Percentiles rank a stretch among this genome's conserved stretches.
Conservation (phyloP, 2,888 invertebrate species). For the Drosophila prostipennis region DNA sequence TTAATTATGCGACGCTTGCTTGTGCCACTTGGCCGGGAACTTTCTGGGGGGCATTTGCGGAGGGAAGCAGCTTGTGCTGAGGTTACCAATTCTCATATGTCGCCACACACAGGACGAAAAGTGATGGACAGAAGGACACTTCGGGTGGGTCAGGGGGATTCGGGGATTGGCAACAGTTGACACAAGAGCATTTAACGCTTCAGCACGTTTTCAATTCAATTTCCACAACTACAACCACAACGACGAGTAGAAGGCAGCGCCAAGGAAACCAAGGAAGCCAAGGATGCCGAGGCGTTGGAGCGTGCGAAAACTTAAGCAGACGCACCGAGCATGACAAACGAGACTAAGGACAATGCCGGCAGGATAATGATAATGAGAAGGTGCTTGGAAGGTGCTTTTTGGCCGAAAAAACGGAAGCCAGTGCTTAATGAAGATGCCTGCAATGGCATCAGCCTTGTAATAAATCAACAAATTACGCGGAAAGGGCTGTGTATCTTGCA, state of each 20-base stretch:
- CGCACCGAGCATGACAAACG: constrained; percentile 78
- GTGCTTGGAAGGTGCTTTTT: not conserved
- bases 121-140: constrained; percentile 29
- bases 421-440: constrained; percentile 42
- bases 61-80: constrained; percentile 79
- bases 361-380: constrained; percentile 62
- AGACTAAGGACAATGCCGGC: constrained; percentile 45
- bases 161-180: constrained; percentile 83
- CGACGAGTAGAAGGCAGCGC: constrained; percentile 46
- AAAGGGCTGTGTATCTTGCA: constrained; percentile 57
- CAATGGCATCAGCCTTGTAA: constrained; percentile 48
- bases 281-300: constrained; percentile 77
- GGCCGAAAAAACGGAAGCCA: constrained; percentile 9
- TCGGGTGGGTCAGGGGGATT: constrained; percentile 1
- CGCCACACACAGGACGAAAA: constrained; percentile 42
- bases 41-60: constrained; percentile 28
- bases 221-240: constrained; percentile 63
- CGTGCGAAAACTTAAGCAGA: constrained; percentile 78
- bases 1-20: constrained; percentile 67
- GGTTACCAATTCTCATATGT: constrained; percentile 83
- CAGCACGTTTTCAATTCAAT: constrained; percentile 84
- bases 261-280: constrained; percentile 78
- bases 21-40: constrained; percentile 47
- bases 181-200: constrained; percentile 84
- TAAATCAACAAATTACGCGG: constrained; percentile 77